phyloP scores from a whole-genome alignment of 2,888 invertebrate genomes.

The Vanessa cardui region DNA sequence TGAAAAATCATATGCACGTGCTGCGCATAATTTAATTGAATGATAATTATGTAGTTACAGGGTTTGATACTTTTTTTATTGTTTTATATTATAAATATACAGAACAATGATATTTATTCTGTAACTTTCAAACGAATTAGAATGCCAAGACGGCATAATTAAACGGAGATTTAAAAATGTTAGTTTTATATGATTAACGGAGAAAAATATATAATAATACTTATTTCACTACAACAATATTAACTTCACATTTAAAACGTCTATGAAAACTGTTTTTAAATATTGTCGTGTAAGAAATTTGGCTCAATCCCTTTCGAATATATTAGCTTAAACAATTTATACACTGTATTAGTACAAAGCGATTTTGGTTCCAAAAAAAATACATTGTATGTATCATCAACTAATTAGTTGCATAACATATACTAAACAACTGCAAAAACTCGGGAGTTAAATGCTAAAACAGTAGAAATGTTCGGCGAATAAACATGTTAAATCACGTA shows the following conservation, averaged over 20 bases:
- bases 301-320: no score
- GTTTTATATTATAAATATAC: background rate
- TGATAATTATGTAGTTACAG: slow-evolving; percentile 4
- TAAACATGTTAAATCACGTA: slow-evolving; percentile 76
- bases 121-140: background rate
- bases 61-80: background rate
- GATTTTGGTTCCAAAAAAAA: no score
- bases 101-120: background rate
- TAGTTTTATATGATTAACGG: no score
- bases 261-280: background rate
- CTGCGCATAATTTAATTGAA: slow-evolving; percentile 32
- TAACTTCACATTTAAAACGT: background rate
- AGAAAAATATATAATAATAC: background rate
- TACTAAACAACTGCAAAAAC: background rate
- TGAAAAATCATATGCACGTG: slow-evolving; percentile 40
- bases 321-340: no score
- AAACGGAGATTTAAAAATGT: background rate
- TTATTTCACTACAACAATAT: background rate
- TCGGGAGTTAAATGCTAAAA: background rate
- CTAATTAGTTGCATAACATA: background rate
- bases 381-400: background rate
- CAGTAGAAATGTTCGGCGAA: slow-evolving; percentile 42
- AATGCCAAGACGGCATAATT: background rate
- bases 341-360: no score
- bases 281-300: no score